phyloP scores from a whole-genome alignment of 2,113 vertebrate genomes.

The Oryctolagus cuniculus region DNA sequence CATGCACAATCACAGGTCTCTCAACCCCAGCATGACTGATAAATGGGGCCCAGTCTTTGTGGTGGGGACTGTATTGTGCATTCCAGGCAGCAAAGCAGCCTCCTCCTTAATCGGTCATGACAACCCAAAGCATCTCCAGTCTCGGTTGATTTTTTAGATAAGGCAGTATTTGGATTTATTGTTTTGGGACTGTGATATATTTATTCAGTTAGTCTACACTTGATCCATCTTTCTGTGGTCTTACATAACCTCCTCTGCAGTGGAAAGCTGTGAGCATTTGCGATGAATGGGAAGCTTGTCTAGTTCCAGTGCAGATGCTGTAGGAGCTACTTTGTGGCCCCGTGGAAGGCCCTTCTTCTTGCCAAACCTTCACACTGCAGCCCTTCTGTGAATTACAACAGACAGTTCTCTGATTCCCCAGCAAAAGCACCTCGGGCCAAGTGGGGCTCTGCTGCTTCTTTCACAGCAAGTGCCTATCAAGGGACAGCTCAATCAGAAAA shows the following conservation, averaged over 20 bases:
- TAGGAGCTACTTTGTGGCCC: conserved; percentile 65
- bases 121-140: neutral
- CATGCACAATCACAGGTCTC: neutral
- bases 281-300: conserved; percentile 57
- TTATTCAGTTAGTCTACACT: conserved; percentile 56
- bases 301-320: neutral
- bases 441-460: neutral
- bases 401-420: conserved; percentile 59
- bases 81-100: neutral
- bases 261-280: conserved; percentile 55
- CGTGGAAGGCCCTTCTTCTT: conserved; percentile 42
- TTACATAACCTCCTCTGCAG: conserved; percentile 47
- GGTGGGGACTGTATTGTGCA: neutral
- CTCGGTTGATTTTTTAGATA: conserved; percentile 35
- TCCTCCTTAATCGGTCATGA: neutral
- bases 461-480: conserved; percentile 37
- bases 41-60: neutral
- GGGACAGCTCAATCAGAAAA: conserved; percentile 66
- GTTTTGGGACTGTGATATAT: neutral
- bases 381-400: conserved; percentile 69
- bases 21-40: neutral
- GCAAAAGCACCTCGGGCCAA: conserved; percentile 59
- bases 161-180: conserved; percentile 26
- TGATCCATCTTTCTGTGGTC: conserved; percentile 4
- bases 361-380: conserved; percentile 22